phyloP scores from a whole-genome alignment of 2,888 invertebrate species.

The Dryococelus australis region DNA sequence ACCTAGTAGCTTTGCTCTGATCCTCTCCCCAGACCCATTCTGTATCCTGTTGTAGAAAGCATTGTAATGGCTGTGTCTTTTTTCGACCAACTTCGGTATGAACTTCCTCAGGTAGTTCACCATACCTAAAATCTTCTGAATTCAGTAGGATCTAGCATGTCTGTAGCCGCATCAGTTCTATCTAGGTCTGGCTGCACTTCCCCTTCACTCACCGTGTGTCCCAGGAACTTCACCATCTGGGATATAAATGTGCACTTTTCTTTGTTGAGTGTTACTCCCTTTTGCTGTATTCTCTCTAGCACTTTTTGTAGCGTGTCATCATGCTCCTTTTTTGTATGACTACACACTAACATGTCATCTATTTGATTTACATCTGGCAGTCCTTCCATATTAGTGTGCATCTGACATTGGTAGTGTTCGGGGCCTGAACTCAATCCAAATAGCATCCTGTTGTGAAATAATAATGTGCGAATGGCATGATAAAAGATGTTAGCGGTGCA shows the following conservation, averaged over 20 bases:
- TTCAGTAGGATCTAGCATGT: background rate
- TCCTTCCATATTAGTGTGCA: constrained; percentile 37
- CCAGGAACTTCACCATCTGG: background rate
- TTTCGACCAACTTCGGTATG: background rate
- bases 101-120: background rate
- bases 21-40: background rate
- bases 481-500: constrained; percentile 41
- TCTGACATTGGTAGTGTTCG: constrained; percentile 42
- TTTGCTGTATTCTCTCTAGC: background rate
- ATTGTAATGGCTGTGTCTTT: background rate
- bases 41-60: background rate
- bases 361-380: constrained; percentile 21
- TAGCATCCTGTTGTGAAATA: constrained; percentile 41
- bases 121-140: background rate
- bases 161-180: background rate
- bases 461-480: constrained; percentile 45
- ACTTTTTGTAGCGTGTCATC: background rate
- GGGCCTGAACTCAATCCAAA: constrained; percentile 43
- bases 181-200: background rate
- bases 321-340: constrained; percentile 25
- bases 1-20: background rate
- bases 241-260: background rate
- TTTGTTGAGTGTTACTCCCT: background rate
- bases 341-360: background rate
- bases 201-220: background rate